Conservation (phyloP, 2,113 vertebrate species). For the Clarias macrocephalus region DNA sequence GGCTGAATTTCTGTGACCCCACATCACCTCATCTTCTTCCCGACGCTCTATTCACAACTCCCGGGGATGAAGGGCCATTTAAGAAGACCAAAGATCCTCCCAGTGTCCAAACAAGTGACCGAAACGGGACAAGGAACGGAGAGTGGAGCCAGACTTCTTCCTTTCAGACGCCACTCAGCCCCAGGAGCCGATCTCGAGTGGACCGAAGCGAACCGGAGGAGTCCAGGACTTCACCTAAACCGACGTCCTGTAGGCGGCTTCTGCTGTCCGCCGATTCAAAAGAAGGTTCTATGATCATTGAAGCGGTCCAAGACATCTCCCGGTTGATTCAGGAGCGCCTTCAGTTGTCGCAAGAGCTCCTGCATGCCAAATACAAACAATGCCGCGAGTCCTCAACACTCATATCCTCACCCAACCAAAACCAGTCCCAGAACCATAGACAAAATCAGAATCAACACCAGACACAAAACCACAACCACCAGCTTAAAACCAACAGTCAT, state of each 20-base stretch:
- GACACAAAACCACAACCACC: slow-evolving; percentile 24
- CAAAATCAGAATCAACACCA: slow-evolving; percentile 67
- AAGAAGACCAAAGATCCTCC: slow-evolving; percentile 83
- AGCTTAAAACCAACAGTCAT: slow-evolving; percentile 59
- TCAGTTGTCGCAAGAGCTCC: slow-evolving; percentile 66
- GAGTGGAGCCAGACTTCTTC: slow-evolving; percentile 70
- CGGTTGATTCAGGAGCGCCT: slow-evolving; percentile 80
- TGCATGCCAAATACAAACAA: slow-evolving; percentile 65
- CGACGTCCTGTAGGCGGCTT: slow-evolving; percentile 82
- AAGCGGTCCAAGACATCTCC: slow-evolving; percentile 76
- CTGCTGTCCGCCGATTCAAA: slow-evolving; percentile 69
- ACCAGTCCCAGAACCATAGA: slow-evolving; percentile 61
- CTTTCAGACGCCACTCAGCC: slow-evolving; percentile 74
- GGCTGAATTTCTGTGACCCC: slow-evolving; percentile 93
- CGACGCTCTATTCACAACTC: slow-evolving; percentile 75
- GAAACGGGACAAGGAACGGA: slow-evolving; percentile 60
- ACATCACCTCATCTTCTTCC: slow-evolving; percentile 79
- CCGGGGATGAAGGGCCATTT: slow-evolving; percentile 73
- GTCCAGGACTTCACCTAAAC: slow-evolving; percentile 75
- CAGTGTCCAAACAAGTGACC: slow-evolving; percentile 52
- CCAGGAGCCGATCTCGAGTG: slow-evolving; percentile 63
- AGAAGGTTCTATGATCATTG: slow-evolving; percentile 71
- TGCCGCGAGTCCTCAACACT: slow-evolving; percentile 62
- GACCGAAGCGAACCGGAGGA: slow-evolving; percentile 56
- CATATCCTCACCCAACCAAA: slow-evolving; percentile 62